These are phyloP conservation scores for Sitta europaea DNA, from an alignment of 2,113 vertebrate genomes.

Conservation along the genomic window DNA sequence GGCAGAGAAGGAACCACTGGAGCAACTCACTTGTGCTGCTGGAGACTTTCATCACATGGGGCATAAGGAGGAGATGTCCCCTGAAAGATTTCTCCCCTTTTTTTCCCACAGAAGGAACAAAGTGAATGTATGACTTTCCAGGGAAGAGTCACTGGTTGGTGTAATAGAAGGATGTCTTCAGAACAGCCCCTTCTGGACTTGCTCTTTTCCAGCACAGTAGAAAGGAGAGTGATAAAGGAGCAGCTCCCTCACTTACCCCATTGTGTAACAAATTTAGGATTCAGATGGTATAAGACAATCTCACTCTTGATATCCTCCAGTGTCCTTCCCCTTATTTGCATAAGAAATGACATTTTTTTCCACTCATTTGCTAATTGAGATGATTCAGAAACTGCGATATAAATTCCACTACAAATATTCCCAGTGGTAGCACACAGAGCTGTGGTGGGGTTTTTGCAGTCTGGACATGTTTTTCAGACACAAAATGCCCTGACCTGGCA, in stretches of 20 bases:
- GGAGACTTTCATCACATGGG: fast-evolving
- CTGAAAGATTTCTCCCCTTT: not conserved
- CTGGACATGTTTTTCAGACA: not conserved
- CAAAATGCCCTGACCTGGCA: not conserved
- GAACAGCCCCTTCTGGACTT: not conserved
- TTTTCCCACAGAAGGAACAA: not conserved
- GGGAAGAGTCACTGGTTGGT: not conserved
- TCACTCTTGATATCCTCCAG: not conserved
- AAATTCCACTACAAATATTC: not conserved
- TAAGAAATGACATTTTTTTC: not conserved
- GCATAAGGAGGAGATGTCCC: not conserved
- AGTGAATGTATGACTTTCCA: not conserved
- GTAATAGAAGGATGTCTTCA: not conserved
- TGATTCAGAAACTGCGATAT: not conserved
- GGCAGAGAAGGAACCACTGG: not conserved
- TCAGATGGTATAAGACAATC: not conserved
- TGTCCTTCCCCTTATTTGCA: not conserved
- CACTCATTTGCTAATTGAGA: not conserved
- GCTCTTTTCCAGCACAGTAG: not conserved
- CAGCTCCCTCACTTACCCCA: not conserved
- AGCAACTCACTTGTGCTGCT: not conserved
- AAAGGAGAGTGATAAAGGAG: not conserved
- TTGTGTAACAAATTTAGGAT: not conserved
- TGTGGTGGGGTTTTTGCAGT: not conserved
- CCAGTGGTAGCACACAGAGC: not conserved